These are phyloP conservation scores for Lophochroa leadbeateri DNA, from an alignment of 2,113 vertebrate genomes.

Conservation along the genomic window DNA sequence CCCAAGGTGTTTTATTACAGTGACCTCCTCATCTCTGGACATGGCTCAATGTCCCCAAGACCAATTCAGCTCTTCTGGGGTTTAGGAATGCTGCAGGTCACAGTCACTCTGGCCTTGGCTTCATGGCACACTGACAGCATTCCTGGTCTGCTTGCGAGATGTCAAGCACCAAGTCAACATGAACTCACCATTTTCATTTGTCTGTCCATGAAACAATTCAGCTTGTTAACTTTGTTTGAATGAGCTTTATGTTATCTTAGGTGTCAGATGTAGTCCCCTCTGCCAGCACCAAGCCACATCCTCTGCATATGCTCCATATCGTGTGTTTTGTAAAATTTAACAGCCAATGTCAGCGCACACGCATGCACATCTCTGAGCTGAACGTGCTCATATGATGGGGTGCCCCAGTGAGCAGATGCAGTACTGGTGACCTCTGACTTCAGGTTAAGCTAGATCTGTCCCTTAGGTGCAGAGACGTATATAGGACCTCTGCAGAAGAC, in stretches of 20 bases:
- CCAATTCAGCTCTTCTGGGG: not conserved
- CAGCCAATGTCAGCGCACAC: accelerated
- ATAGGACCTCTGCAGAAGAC: not conserved
- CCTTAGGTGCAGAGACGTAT: accelerated
- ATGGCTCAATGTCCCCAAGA: not conserved
- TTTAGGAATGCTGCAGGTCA: not conserved
- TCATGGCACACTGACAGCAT: not conserved
- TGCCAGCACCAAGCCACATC: not conserved
- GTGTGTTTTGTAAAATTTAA: not conserved
- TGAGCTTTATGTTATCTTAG: not conserved
- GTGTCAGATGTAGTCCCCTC: not conserved
- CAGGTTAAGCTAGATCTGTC: not conserved
- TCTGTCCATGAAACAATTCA: not conserved
- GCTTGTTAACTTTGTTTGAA: not conserved
- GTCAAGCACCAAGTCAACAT: not conserved
- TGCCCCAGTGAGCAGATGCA: not conserved
- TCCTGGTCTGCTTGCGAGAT: accelerated
- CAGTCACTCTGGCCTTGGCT: not conserved
- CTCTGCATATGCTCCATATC: not conserved
- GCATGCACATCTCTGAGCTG: not conserved
- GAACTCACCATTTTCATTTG: not conserved
- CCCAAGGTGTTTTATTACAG: too few relatives aligned
- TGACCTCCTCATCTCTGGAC: not conserved
- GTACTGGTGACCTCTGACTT: not conserved
- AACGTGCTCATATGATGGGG: accelerated